These are phyloP conservation scores for Allobates femoralis DNA, from an alignment of 2,797 vertebrate genomes.

Conservation along the genomic window DNA sequence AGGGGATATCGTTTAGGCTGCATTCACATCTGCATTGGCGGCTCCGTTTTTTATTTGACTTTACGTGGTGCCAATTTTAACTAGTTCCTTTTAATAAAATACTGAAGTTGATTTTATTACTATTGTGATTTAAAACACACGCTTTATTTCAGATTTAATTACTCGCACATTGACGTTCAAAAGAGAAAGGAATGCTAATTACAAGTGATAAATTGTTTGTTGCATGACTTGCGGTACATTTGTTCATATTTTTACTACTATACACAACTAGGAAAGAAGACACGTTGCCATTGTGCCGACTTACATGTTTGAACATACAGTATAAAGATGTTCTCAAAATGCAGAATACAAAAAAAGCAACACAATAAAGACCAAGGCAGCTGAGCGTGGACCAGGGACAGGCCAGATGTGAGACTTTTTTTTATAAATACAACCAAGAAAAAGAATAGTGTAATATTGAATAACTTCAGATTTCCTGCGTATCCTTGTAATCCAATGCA, in stretches of 20 bases:
- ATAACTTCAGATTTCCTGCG: background rate
- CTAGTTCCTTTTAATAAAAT: slow-evolving; percentile 43
- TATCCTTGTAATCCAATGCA: background rate
- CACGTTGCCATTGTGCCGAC: slow-evolving; percentile 8
- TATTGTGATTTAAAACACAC: slow-evolving; percentile 47
- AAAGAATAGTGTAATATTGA: background rate
- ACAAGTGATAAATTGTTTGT: slow-evolving; percentile 45
- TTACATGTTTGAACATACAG: slow-evolving; percentile 36
- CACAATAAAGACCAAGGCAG: slow-evolving; percentile 6
- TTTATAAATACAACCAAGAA: background rate
- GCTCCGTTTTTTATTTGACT: slow-evolving; percentile 1
- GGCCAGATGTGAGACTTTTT: slow-evolving; percentile 9
- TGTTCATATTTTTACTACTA: slow-evolving; percentile 20
- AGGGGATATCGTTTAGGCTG: too few relatives aligned
- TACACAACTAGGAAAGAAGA: slow-evolving; percentile 15
- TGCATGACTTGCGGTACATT: slow-evolving; percentile 36
- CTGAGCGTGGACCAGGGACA: background rate
- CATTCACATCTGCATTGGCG: too few relatives aligned
- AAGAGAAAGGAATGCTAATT: slow-evolving; percentile 43
- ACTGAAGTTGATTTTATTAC: slow-evolving; percentile 38
- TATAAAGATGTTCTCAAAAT: slow-evolving; percentile 51
- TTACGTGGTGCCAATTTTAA: slow-evolving; percentile 25
- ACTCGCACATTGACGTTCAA: slow-evolving; percentile 36
- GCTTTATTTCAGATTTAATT: slow-evolving; percentile 51
- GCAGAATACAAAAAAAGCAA: background rate